Evolutionary conservation across 2,113 vertebrate genomes (phyloP), one percentile per base, ranked within the genome.

Genomic region (Crotalus tigris): DNA sequence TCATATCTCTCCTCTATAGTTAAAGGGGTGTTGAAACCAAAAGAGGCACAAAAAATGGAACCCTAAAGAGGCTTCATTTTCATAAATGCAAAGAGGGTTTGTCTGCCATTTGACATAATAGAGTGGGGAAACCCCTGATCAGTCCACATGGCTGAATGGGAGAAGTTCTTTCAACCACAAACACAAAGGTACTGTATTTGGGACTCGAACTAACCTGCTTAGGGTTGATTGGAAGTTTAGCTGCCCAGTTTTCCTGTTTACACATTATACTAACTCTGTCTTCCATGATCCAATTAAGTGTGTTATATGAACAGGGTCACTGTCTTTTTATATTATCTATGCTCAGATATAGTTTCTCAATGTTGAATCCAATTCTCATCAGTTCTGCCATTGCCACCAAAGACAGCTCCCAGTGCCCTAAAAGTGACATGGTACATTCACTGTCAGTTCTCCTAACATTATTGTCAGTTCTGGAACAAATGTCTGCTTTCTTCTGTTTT

Each of bases 391-490:
- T 85, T 87, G 29, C 4, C 54, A 92, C 11, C 44, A 21, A 44
- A 87, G 53, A 59, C 53, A 21, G 87, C 64, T 69, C 23, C 13
- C 55, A 13, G 29, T 55, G 69, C 95, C 94, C 26, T 61, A 55
- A 94, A 26, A 23, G 75, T 54, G 81, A 93, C 89, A 4, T 13
- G 1, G 13, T 93, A 0, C 24, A 15, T n/a, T 46, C 4, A 1
- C 1, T 94, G 95, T 91, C 92, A 92, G 19, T 9, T 89, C 54
- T 85, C 5, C 12, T 93, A 5, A 93, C 93, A 21, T 10, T 94
- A 44, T 15, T 93, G n/a, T 75, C 86, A 33, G 23, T 89, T 92
- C 33, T 24, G 87, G 3, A 92, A 91, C 44, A 88, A 39, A 49
- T 87, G n/a, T 5, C 39, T 94, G 88, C 92, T 93, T n/a, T 55